Evolutionary conservation across 2,113 vertebrate genomes (phyloP).

Genomic region (Quiscalus mexicanus): DNA sequence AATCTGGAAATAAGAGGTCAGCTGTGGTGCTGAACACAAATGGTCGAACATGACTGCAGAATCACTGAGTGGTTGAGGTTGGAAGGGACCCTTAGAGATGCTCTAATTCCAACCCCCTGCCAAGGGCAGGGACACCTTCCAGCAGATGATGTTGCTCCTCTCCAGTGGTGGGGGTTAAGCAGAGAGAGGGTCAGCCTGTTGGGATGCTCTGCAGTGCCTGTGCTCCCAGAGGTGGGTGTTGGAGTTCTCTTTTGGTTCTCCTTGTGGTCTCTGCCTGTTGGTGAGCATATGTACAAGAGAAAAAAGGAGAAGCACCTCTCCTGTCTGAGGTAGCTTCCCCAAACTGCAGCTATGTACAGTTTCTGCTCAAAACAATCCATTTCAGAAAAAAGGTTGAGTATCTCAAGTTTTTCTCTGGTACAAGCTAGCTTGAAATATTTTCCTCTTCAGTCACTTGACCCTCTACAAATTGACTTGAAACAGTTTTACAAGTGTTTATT

Average conservation of each 20-base stretch:
- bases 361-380: background rate
- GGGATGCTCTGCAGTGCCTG: background rate
- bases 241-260: background rate
- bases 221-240: background rate
- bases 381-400: background rate
- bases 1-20: background rate
- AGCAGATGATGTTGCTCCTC: background rate
- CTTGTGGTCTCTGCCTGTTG: background rate
- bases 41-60: background rate
- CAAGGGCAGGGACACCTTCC: background rate
- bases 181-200: background rate
- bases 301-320: background rate
- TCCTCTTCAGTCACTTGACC: background rate
- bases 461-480: background rate
- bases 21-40: background rate
- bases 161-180: background rate
- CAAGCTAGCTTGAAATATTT: background rate
- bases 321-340: background rate
- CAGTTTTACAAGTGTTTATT: background rate
- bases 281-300: background rate
- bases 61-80: background rate
- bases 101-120: rapidly evolving
- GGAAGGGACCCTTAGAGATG: background rate
- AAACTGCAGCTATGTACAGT: background rate
- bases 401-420: background rate